Base-by-base conservation (phyloP, 2,113 vertebrate species). In the Hydrolagus affinis region DNA sequence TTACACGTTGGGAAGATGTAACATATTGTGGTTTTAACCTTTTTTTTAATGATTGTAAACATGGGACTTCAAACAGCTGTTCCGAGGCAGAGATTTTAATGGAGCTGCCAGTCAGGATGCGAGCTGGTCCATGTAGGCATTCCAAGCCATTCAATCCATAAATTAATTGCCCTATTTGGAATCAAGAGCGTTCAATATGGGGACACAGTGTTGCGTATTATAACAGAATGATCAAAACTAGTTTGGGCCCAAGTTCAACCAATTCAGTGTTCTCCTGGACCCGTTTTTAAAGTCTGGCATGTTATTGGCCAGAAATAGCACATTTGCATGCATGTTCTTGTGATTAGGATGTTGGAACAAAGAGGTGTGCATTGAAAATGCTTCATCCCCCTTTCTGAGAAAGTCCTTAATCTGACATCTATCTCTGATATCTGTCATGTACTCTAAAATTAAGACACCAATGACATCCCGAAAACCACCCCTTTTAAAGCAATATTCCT, bases 401-500 rank as follows among this genome's bases (percentile, higher is more conserved):
- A 93, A 91, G 91, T 92, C 90, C 90, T 94, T 93, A 90, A 90
- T 74, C 60, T 93, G 91, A 94, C 93, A 93, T 91, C 89, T 91
- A 87, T 90, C 89, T 89, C 88, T 88, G 88, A 80, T 80, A 87
- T 21, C 76, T 88, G 90, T 91, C 91, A 91, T 89, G 90, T 91
- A 86, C 90, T 91, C 91, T 90, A 90, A 91, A 90, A 90, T 88
- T 91, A 93, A 92, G 90, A 91, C 92, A 92, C 91, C 89, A 86
- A 88, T 91, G 91, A 93, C 92, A 92, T 88, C 90, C 92, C 91
- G 89, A 92, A 62, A 93, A 88, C 90, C 91, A 90, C 90, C 93
- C 92, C 91, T 91, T 94, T 94, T 95, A 92, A 92, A 94, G 92
- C 94, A 93, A 94, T 91, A 92, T 94, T 92, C 93, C 92, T 95